Base-by-base conservation (phyloP, 2,888 invertebrate species). In the Asteroscopus sphinx region DNA sequence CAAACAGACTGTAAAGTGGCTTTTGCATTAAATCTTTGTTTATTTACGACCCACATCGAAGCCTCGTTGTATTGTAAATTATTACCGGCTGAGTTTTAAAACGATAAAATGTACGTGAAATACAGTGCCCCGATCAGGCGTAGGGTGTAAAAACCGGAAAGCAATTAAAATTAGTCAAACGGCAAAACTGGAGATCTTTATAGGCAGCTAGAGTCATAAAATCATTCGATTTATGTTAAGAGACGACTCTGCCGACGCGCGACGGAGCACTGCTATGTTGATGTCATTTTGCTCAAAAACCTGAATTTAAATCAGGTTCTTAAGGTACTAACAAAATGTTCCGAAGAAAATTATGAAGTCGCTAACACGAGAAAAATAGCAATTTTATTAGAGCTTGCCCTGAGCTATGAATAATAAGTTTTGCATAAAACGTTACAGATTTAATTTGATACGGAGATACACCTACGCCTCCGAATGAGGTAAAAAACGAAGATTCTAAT, bases 161-260 rank as follows among this genome's bases (percentile, higher is more conserved):
- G 86, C 83, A 86, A 89, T 90, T 89, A 90, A 91, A 91, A 90
- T 91, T 90, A 89, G 87, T 88, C 83, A 88, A 91, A 90, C 80
- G 81, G 87, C 87, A 82, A 83, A 87, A 85, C 82, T 81, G 76
- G 80, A 80, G 82, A 82, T 82, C 78, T 90, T 91, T 89, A 89
- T 88, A 81, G 84, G 77, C 77, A 74, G 77, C 77, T 80, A 73
- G 80, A 78, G 80, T 88, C 88, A 86, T 92, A 88, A 91, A 92
- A 79, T 83, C 79, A 63, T 65, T 70, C 84, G 79, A 91, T 92
- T 91, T 92, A 91, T 91, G 87, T 85, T 79, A 77, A 79, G 68
- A 77, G 68, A 77, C 71, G 61, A 72, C 53, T 66, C 42, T 63
- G 64, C 72, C 75, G 83, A 82, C 74, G 73, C 68, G 54, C 75